phyloP scores from a whole-genome alignment of 2,888 invertebrate species.

The Leucoptera coffeella region DNA sequence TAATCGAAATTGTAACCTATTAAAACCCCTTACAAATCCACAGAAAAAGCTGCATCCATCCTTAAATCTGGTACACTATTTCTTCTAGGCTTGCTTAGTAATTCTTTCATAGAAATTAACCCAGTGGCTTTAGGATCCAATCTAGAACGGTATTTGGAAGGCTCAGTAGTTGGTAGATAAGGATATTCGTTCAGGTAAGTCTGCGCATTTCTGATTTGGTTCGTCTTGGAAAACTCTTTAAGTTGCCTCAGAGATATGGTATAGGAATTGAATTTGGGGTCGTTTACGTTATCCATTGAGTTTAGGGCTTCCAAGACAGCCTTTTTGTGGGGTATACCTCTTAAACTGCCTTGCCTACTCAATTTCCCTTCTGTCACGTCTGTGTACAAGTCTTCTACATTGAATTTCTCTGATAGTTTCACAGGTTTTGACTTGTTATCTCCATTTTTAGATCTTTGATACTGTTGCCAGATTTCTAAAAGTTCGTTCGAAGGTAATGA shows the following conservation, averaged over 20 bases:
- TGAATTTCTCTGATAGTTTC: conserved; percentile 47
- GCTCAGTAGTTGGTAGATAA: conserved; percentile 42
- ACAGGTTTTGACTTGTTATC: conserved; percentile 17
- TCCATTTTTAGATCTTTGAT: conserved; percentile 16
- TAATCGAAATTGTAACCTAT: too few species aligned
- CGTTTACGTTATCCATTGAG: conserved; percentile 41
- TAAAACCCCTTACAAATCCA: too few species aligned
- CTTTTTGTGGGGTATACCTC: conserved; percentile 48
- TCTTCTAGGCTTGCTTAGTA: conserved; percentile 29
- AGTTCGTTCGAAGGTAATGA: conserved; percentile 42
- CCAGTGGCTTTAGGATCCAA: conserved; percentile 35
- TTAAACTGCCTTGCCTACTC: conserved; percentile 40
- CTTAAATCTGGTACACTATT: conserved; percentile 43
- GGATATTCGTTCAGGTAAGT: conserved; percentile 42
- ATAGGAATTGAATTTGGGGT: conserved; percentile 27
- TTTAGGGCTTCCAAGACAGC: conserved; percentile 45
- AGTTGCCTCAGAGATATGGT: conserved; percentile 28
- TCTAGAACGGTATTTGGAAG: conserved; percentile 39
- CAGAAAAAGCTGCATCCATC: conserved; percentile 27
- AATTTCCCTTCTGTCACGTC: conserved; percentile 42
- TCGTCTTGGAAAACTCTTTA: conserved; percentile 25
- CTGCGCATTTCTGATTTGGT: conserved; percentile 29
- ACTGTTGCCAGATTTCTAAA: conserved; percentile 28
- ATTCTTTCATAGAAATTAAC: conserved; percentile 36
- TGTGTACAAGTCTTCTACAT: conserved; percentile 41